Conservation (phyloP, 2,797 vertebrate species). For the Heliangelus exortis region DNA sequence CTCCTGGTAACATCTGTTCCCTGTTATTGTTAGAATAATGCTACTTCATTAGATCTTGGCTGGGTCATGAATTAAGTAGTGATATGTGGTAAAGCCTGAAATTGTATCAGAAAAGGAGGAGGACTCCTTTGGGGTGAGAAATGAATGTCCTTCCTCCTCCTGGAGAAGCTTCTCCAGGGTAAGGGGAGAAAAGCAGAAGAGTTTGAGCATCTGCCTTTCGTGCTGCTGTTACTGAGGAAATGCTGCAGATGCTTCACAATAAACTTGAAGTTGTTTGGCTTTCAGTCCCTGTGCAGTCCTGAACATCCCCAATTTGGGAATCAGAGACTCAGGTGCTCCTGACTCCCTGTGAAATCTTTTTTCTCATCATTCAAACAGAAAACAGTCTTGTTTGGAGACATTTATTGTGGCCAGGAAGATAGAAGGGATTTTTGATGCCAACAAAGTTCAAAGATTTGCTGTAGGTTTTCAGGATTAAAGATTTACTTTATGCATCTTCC, state of each 20-base stretch:
- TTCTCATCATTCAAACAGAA: background rate
- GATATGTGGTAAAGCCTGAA: background rate
- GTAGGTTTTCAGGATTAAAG: constrained; percentile 69
- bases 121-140: background rate
- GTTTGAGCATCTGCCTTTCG: background rate
- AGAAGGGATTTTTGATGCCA: constrained; percentile 44
- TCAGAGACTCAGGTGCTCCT: background rate
- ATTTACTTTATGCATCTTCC: constrained; percentile 37
- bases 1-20: constrained; percentile 33
- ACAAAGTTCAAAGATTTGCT: constrained; percentile 66
- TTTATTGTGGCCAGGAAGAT: background rate
- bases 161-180: background rate
- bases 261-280: background rate
- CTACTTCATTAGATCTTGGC: background rate
- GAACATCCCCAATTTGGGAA: background rate
- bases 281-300: background rate
- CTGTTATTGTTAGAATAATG: constrained; percentile 17
- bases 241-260: background rate
- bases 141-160: background rate
- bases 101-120: accelerated
- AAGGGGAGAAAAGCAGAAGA: background rate
- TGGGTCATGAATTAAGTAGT: background rate
- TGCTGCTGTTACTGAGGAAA: background rate
- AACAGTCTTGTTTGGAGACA: background rate
- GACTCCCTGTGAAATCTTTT: background rate